Conservation (phyloP, 2,888 invertebrate genomes). For the Drosophila setosimentum region DNA sequence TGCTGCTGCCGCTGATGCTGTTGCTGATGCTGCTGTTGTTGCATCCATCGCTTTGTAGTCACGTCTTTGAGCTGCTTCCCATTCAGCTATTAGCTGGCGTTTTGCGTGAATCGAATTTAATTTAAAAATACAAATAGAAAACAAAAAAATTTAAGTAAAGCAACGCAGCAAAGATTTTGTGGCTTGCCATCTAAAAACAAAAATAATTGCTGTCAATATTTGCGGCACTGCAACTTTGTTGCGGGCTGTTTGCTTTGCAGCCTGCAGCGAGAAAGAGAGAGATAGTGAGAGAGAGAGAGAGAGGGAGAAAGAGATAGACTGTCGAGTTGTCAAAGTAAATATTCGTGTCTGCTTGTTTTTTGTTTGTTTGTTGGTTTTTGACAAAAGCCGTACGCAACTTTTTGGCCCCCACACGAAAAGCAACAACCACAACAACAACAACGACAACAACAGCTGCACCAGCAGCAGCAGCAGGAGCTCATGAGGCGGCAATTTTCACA, state of each 20-base stretch:
- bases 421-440: neutral
- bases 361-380: constrained; percentile 53
- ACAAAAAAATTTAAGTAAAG: neutral
- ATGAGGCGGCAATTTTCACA: constrained; percentile 20
- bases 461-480: neutral
- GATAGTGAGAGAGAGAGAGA: neutral
- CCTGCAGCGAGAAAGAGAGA: neutral
- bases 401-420: constrained; percentile 32
- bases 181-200: neutral
- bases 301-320: neutral
- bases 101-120: constrained; percentile 41
- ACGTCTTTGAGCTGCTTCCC: constrained; percentile 27
- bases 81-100: constrained; percentile 24
- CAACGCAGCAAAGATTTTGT: constrained; percentile 8
- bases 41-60: constrained; percentile 26
- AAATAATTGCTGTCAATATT: constrained; percentile 29
- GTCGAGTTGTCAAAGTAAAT: constrained; percentile 18
- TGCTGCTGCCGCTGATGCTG: neutral
- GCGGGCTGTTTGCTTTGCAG: constrained; percentile 9
- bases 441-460: neutral
- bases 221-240: constrained; percentile 29
- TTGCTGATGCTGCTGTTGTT: neutral
- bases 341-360: constrained; percentile 3
- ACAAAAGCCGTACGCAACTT: constrained; percentile 46
- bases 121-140: neutral